Evolutionary conservation across 2,113 vertebrate genomes (phyloP), one percentile per base, ranked within the genome.

Genomic region (Apodemus sylvaticus): DNA sequence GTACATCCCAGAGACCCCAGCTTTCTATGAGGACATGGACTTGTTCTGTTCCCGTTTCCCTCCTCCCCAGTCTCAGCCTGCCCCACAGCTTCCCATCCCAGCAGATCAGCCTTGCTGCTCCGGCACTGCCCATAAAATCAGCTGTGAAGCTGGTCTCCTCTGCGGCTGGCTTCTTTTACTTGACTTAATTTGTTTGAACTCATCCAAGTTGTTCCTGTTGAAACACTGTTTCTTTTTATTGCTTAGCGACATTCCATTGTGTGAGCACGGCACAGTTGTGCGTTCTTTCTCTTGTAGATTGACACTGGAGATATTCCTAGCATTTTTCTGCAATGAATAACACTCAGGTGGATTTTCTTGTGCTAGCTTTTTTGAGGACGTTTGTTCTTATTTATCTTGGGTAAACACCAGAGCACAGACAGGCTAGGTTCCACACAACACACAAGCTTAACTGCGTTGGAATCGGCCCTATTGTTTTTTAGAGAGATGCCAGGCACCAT

Each of bases 321-420:
- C 45, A 76, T 64, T 77, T 91, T 71, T 68, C 34, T 86, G 7
- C 48, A 17, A 82, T 55, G 58, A 77, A 88, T 90, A 64, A 76
- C 64, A 53, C 71, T 31, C 64, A 36, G 76, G 13, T 51, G 55
- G 79, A 91, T 22, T 39, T 77, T 94, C 55, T 85, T 66, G 8
- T 71, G 51, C 34, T 36, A 76, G 55, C 79, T n/a, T 94, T 93
- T 97, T 70, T 81, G 51, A 77, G 90, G 42, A 88, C 22, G 29
- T 83, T 45, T 34, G 62, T 82, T 94, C 96, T 94, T 79, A 77
- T 82, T 95, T 96, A 89, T 92, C 76, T 90, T 90, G 79, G 17
- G 86, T 88, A 78, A 93, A 87, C 77, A n/a, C 94, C 64, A 45
- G 76, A 87, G 70, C 90, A 71, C 73, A 2, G 42, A 93, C 39